These are phyloP conservation scores for Apodemus agrarius DNA, from an alignment of 2,797 vertebrate species.

Conservation along the genomic window DNA sequence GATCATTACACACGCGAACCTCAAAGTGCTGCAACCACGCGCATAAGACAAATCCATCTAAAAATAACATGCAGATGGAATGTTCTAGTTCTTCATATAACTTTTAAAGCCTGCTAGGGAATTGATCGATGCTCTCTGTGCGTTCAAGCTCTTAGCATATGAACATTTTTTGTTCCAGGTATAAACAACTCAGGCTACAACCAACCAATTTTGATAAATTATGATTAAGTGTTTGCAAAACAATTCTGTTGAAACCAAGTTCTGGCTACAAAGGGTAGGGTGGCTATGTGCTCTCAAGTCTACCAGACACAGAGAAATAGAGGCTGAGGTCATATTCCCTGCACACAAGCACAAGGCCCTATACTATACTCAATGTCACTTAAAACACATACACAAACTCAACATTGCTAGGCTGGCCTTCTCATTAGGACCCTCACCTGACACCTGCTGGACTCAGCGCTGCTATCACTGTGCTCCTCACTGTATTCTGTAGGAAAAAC, in stretches of 20 bases:
- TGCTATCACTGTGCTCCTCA: neutral
- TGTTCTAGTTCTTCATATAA: constrained; percentile 24
- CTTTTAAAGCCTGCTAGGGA: constrained; percentile 28
- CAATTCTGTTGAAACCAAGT: constrained; percentile 36
- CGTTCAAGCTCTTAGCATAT: constrained; percentile 14
- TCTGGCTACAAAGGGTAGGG: constrained; percentile 20
- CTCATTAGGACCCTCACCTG: neutral
- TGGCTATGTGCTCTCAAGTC: constrained; percentile 42
- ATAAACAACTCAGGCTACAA: constrained; percentile 63
- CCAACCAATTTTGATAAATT: constrained; percentile 62
- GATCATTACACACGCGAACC: constrained; percentile 14
- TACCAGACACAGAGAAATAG: constrained; percentile 19
- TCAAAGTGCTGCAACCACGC: neutral
- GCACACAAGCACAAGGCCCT: neutral
- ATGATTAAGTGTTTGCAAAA: constrained; percentile 71
- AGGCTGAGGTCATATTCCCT: neutral
- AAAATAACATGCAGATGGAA: neutral
- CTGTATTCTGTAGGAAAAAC: neutral
- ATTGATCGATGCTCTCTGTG: neutral
- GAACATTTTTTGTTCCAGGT: constrained; percentile 19
- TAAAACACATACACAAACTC: neutral
- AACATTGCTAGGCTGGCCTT: neutral
- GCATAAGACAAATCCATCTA: neutral
- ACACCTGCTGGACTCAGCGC: neutral
- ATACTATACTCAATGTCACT: neutral